phyloP scores from a whole-genome alignment of 2,888 invertebrate species.

The Eubasilissa splendida region DNA sequence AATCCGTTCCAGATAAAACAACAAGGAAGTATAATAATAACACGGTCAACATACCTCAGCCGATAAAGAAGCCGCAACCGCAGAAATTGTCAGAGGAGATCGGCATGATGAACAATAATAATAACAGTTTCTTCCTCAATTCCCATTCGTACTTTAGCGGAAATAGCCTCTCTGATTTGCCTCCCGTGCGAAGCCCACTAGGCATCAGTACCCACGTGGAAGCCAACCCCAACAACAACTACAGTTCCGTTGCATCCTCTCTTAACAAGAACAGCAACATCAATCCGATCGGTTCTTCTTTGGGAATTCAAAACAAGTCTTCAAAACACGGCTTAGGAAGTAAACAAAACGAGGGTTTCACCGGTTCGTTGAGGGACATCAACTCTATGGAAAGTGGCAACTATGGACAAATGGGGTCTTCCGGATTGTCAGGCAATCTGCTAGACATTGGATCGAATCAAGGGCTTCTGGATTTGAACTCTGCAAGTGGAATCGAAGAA shows the following conservation, averaged over 20 bases:
- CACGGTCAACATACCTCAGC: slow-evolving; percentile 12
- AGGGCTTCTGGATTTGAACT: slow-evolving; percentile 42
- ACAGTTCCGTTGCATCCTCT: slow-evolving; percentile 39
- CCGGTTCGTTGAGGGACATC: slow-evolving; percentile 21
- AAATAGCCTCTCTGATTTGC: slow-evolving; percentile 42
- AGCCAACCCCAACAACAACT: slow-evolving; percentile 18
- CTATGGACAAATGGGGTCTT: slow-evolving; percentile 37
- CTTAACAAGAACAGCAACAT: slow-evolving; percentile 29
- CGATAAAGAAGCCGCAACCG: slow-evolving; percentile 46
- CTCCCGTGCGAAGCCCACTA: neutral
- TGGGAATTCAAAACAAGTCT: slow-evolving; percentile 39
- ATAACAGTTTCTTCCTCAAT: slow-evolving; percentile 58
- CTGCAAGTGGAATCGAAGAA: slow-evolving; percentile 35
- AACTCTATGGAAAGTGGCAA: slow-evolving; percentile 35
- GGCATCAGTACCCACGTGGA: slow-evolving; percentile 27
- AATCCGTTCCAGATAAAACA: slow-evolving; percentile 44
- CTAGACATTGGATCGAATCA: slow-evolving; percentile 40
- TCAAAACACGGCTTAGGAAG: slow-evolving; percentile 30
- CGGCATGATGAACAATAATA: slow-evolving; percentile 42
- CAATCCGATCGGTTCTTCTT: slow-evolving; percentile 17
- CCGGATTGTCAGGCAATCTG: slow-evolving; percentile 37
- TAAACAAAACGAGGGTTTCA: slow-evolving; percentile 13
- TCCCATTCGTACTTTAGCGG: slow-evolving; percentile 50
- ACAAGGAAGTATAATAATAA: slow-evolving; percentile 32
- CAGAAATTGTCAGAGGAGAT: slow-evolving; percentile 49